phyloP scores from a whole-genome alignment of 2,888 invertebrate genomes.

The Ennomos erosarius region DNA sequence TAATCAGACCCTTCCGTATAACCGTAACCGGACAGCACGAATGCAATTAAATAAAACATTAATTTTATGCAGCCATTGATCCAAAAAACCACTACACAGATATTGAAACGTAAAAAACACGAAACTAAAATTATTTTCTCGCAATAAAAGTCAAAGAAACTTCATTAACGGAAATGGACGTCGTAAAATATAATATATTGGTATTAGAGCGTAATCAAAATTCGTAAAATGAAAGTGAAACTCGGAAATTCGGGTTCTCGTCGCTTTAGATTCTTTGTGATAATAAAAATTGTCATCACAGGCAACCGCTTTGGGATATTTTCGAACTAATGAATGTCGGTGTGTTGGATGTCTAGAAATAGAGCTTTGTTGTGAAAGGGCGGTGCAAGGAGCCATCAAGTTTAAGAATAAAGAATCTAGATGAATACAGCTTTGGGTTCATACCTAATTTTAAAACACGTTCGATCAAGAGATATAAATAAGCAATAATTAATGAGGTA shows the following conservation, averaged over 20 bases:
- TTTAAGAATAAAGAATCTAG: no score
- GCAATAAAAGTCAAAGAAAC: slow-evolving; percentile 35
- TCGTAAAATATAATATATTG: slow-evolving; percentile 41
- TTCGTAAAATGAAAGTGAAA: slow-evolving; percentile 40
- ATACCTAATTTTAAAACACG: no score
- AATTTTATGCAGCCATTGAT: slow-evolving; percentile 27
- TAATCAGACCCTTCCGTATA: slow-evolving; percentile 22
- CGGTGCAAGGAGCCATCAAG: background rate
- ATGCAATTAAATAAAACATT: slow-evolving; percentile 30
- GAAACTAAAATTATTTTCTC: slow-evolving; percentile 38
- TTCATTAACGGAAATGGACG: slow-evolving; percentile 40
- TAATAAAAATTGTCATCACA: slow-evolving; percentile 37
- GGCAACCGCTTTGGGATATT: slow-evolving; percentile 22
- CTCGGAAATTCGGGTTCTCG: slow-evolving; percentile 32
- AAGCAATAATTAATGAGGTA: no score
- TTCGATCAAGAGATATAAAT: no score
- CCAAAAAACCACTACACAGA: slow-evolving; percentile 17
- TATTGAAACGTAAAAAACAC: slow-evolving; percentile 28
- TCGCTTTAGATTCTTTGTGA: slow-evolving; percentile 16
- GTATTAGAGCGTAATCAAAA: slow-evolving; percentile 39
- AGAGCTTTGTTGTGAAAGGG: slow-evolving; percentile 1
- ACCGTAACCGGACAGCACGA: slow-evolving; percentile 22
- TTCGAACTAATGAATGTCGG: slow-evolving; percentile 18
- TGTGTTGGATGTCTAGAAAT: slow-evolving; percentile 8
- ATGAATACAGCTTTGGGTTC: no score